Evolutionary conservation across 2,888 invertebrate genomes (phyloP), one percentile per base, ranked within the genome.

Genomic region (Ernsta delagoae): DNA sequence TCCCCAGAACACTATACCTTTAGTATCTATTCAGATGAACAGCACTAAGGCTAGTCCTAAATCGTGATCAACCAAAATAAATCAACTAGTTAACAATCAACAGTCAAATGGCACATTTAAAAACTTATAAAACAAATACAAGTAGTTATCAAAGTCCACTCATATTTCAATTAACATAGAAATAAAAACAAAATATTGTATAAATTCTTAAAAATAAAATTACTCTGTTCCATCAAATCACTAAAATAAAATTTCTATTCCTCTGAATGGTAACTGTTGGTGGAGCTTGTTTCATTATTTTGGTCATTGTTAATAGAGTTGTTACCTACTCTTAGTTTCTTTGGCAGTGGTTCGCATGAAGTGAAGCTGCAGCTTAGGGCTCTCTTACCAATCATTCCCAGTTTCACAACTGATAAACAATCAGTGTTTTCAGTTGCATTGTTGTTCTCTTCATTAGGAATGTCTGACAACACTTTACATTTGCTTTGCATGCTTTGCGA

Each of bases 261-360:
- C n/a, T 60, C 59, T 43, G 59, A 60, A 60, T 59, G 8, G n/a
- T 45, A 60, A 31, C 59, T 60, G 31, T 60, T 60, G n/a, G 87
- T 85, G 0, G 89, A 89, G 70, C 74, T 84, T 0, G 88, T 87
- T 66, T 88, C 85, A 64, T 86, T 81, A 48, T 79, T 81, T 9
- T 79, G 78, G 11, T 74, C 75, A 16, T 75, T 68, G n/a, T 74
- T 70, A n/a, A 65, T 61, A 1, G 74, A 3, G 72, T 36, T 4
- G 74, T 60, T 54, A 54, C 31, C 84, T 1, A 84, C 70, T 61
- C 85, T 79, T 8, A 87, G 60, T 74, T 85, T 91, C 75, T 93
- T 93, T 1, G 90, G 83, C 8, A 83, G 74, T 0, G 93, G 93
- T 75, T 92, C 90, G 70, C 82, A 80, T 0, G 89, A 86, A 70